These are phyloP conservation scores for Eupithecia dodoneata DNA, from an alignment of 2,888 invertebrate genomes.

Conservation along the genomic window DNA sequence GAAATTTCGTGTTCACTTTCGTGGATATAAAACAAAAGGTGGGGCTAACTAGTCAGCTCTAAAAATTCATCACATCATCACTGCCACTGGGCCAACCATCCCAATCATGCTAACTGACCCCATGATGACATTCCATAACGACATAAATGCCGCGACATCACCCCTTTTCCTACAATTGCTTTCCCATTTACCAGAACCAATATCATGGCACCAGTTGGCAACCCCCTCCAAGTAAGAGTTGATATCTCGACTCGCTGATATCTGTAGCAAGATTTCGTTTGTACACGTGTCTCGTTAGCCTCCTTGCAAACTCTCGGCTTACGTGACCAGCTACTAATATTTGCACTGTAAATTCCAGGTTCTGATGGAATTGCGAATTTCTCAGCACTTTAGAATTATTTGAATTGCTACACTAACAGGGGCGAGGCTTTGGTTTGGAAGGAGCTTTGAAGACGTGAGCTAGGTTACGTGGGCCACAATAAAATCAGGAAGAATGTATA, in stretches of 20 bases:
- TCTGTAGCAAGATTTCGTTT: slow-evolving; percentile 32
- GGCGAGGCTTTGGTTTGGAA: background rate
- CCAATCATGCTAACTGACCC: background rate
- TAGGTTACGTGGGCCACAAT: background rate
- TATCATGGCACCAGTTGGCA: slow-evolving; percentile 20
- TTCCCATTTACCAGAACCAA: slow-evolving; percentile 8
- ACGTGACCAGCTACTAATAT: slow-evolving; percentile 41
- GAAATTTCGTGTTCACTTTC: too few relatives aligned
- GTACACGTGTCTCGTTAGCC: slow-evolving; percentile 44
- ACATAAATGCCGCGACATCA: background rate
- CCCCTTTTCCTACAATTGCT: slow-evolving; percentile 4
- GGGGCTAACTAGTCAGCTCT: background rate
- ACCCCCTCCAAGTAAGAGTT: slow-evolving; percentile 21
- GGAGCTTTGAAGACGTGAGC: background rate
- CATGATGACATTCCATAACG: background rate
- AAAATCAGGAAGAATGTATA: background rate
- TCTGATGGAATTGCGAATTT: slow-evolving; percentile 24
- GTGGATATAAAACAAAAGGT: background rate
- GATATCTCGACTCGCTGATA: slow-evolving; percentile 28
- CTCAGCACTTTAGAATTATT: slow-evolving; percentile 23
- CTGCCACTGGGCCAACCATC: background rate
- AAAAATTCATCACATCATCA: background rate
- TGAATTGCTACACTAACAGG: slow-evolving; percentile 7
- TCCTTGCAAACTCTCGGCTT: slow-evolving; percentile 36
- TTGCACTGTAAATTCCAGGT: slow-evolving; percentile 29